Evolutionary conservation across 1,140 invertebrate genomes (phyloP).

Genomic region (Pararge aegeria): DNA sequence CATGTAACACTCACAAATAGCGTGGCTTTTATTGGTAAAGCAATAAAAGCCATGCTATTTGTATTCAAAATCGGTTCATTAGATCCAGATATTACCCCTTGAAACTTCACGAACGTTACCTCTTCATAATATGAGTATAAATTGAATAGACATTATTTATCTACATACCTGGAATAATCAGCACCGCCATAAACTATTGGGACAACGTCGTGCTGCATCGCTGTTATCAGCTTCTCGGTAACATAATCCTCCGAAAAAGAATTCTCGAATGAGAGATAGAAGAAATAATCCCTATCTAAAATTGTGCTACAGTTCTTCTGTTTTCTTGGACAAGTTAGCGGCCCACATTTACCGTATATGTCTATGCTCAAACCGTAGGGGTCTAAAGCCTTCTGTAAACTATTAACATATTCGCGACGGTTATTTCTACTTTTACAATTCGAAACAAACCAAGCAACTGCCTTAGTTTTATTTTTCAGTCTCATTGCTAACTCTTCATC

Average conservation of each 20-base stretch:
- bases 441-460: constrained; percentile 84
- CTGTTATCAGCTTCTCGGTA: constrained; percentile 83
- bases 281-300: constrained; percentile 81
- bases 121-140: too few relatives aligned
- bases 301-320: constrained; percentile 51
- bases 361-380: constrained; percentile 77
- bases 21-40: too few relatives aligned
- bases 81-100: too few relatives aligned
- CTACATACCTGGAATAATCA: constrained; percentile 52
- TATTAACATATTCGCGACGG: constrained; percentile 80
- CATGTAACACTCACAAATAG: too few relatives aligned
- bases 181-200: constrained; percentile 79
- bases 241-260: constrained; percentile 82
- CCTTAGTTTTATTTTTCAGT: constrained; percentile 65
- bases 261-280: constrained; percentile 87
- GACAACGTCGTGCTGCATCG: constrained; percentile 72
- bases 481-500: constrained; percentile 34
- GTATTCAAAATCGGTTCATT: too few relatives aligned
- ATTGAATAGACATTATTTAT: not conserved
- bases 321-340: constrained; percentile 52
- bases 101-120: too few relatives aligned
- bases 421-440: constrained; percentile 82
- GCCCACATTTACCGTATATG: constrained; percentile 84
- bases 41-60: too few relatives aligned
- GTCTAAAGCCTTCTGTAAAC: constrained; percentile 80